Conservation (phyloP, 1,140 invertebrate species). For the Neocloeon triangulifer region DNA sequence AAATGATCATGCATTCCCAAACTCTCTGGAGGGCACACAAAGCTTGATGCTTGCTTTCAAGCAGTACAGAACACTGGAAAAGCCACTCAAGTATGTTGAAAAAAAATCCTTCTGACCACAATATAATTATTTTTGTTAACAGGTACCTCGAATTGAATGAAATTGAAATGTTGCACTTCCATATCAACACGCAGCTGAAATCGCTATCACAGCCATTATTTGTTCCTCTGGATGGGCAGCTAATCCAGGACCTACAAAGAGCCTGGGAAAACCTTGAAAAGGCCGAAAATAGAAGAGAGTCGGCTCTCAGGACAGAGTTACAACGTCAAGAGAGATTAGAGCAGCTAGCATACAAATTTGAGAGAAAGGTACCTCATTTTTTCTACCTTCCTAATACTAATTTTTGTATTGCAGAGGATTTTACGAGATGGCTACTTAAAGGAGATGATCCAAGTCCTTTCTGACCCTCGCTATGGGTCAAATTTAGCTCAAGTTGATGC, state of each 20-base stretch:
- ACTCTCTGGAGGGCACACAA: conserved; percentile 87
- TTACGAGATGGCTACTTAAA: conserved; percentile 84
- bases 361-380: conserved; percentile 47
- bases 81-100: conserved; percentile 71
- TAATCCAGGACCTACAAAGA: conserved; percentile 78
- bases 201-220: conserved; percentile 78
- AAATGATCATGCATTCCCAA: conserved; percentile 78
- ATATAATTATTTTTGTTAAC: conserved; percentile 4
- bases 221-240: conserved; percentile 70
- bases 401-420: conserved; percentile 39
- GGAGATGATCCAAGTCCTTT: conserved; percentile 93
- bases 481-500: conserved; percentile 87
- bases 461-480: conserved; percentile 75
- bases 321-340: conserved; percentile 83
- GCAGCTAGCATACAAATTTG: conserved; percentile 88
- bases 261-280: conserved; percentile 84
- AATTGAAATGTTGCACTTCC: conserved; percentile 89
- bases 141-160: conserved; percentile 90
- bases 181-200: conserved; percentile 90
- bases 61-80: conserved; percentile 88
- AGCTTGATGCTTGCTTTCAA: conserved; percentile 76
- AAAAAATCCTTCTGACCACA: neutral
- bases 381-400: conserved; percentile 2
- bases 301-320: conserved; percentile 76
- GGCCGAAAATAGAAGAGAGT: conserved; percentile 83